Conservation (phyloP, 2,797 vertebrate species). For the Macropodus opercularis region DNA sequence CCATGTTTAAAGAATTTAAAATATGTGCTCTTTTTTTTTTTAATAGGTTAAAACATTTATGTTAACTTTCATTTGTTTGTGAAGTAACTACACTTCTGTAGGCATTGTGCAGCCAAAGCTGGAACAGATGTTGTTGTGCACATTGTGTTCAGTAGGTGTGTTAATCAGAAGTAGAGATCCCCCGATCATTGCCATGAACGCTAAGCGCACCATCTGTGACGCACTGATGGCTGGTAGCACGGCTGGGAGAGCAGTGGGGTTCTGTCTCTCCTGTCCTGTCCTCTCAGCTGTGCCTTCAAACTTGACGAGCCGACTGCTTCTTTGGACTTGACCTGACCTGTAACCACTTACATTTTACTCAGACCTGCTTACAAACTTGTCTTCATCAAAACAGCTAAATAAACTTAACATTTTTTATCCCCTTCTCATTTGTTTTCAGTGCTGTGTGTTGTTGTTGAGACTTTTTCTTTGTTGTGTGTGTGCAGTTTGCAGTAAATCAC, state of each 20-base stretch:
- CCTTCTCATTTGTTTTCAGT: constrained; percentile 15
- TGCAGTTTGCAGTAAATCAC: constrained; percentile 47
- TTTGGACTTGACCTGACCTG: constrained; percentile 23
- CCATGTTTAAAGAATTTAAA: constrained; percentile 12
- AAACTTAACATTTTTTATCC: constrained; percentile 11
- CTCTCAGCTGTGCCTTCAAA: constrained; percentile 15
- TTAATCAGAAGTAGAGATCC: constrained; percentile 77
- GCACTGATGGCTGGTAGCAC: constrained; percentile 54
- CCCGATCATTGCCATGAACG: constrained; percentile 69
- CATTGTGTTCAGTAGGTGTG: constrained; percentile 71
- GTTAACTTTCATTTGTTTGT: constrained; percentile 12
- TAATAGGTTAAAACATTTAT: neutral
- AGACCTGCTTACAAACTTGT: constrained; percentile 17
- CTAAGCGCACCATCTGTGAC: constrained; percentile 81
- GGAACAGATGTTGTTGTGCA: constrained; percentile 73
- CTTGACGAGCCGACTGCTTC: neutral
- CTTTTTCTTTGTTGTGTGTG: constrained; percentile 45
- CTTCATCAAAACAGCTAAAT: too few species aligned
- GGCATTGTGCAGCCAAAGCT: constrained; percentile 38
- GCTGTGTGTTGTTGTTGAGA: constrained; percentile 48
- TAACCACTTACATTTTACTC: constrained; percentile 36
- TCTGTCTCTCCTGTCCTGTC: constrained; percentile 33
- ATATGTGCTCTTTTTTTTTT: neutral
- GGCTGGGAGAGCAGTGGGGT: constrained; percentile 59
- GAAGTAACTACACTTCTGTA: neutral